A percentile compares a stretch with the other conserved stretches of the same genome.
phyloP scores from a whole-genome alignment of 2,113 vertebrate genomes.

The Castor canadensis region DNA sequence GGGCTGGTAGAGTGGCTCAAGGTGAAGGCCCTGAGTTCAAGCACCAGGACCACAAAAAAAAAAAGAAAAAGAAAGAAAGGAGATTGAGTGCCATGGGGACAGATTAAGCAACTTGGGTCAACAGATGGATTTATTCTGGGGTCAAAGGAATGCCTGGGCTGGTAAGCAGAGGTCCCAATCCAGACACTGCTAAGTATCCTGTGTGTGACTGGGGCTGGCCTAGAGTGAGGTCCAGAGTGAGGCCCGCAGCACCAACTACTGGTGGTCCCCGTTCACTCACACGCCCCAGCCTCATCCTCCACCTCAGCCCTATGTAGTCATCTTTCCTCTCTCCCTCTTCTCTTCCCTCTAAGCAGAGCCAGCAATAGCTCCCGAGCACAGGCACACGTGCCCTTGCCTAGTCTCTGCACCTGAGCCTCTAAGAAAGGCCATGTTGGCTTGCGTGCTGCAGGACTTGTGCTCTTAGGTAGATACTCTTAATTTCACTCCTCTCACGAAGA shows the following conservation, averaged over 20 bases:
- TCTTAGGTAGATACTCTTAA: background rate
- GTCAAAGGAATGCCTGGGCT: background rate
- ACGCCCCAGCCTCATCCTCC: background rate
- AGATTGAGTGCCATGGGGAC: background rate
- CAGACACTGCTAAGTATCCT: background rate
- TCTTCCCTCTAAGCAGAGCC: background rate
- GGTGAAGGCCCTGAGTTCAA: too few relatives aligned
- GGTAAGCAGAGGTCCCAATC: background rate
- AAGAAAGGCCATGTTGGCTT: background rate
- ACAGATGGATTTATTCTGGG: background rate
- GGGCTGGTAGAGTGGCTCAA: too few relatives aligned
- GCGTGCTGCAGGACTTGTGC: background rate
- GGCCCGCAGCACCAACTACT: background rate
- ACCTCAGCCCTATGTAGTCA: background rate
- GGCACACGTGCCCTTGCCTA: background rate
- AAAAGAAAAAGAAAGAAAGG: background rate
- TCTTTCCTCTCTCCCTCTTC: background rate
- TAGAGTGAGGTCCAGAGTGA: background rate
- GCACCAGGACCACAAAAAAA: too few relatives aligned
- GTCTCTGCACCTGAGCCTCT: background rate
- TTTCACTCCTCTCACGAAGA: background rate
- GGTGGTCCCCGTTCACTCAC: background rate
- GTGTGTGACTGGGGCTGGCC: background rate
- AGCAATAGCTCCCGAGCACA: constrained; percentile 8
- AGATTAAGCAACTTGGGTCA: background rate